These are phyloP conservation scores for Antitype chi DNA, from an alignment of 2,888 invertebrate species.

Conservation along the genomic window DNA sequence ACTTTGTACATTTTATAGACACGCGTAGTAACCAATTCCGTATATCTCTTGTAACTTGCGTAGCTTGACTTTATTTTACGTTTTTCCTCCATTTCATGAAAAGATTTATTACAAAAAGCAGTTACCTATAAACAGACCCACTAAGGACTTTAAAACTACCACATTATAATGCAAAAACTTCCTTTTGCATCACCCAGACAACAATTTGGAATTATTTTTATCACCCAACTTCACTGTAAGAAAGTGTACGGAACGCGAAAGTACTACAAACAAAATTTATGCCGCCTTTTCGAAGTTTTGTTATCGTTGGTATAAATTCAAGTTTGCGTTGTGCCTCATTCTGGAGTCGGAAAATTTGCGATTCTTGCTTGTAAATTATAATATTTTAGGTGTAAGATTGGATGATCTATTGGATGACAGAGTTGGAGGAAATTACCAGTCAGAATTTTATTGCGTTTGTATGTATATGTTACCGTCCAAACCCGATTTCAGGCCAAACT, in stretches of 20 bases:
- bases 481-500: too few relatives aligned
- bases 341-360: constrained; percentile 44
- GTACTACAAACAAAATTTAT: constrained; percentile 80
- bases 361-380: constrained; percentile 47
- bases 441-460: neutral
- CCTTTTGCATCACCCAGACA: constrained; percentile 46
- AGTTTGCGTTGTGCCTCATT: constrained; percentile 73
- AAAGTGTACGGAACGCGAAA: constrained; percentile 67
- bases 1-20: too few relatives aligned
- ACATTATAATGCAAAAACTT: constrained; percentile 42
- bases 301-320: constrained; percentile 87
- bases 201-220: constrained; percentile 65
- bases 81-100: neutral
- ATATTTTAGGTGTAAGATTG: constrained; percentile 22
- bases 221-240: constrained; percentile 59
- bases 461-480: too few relatives aligned
- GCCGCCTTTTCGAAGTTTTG: constrained; percentile 84
- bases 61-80: neutral
- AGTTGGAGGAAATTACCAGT: neutral
- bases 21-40: too few relatives aligned
- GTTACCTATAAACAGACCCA: constrained; percentile 20
- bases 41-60: neutral
- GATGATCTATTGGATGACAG: constrained; percentile 10
- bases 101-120: constrained; percentile 4
- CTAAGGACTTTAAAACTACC: constrained; percentile 18